Evolutionary conservation across 1,140 invertebrate genomes (phyloP), one percentile per base, ranked within the genome.

Genomic region (Panagrolaimus sp.): DNA sequence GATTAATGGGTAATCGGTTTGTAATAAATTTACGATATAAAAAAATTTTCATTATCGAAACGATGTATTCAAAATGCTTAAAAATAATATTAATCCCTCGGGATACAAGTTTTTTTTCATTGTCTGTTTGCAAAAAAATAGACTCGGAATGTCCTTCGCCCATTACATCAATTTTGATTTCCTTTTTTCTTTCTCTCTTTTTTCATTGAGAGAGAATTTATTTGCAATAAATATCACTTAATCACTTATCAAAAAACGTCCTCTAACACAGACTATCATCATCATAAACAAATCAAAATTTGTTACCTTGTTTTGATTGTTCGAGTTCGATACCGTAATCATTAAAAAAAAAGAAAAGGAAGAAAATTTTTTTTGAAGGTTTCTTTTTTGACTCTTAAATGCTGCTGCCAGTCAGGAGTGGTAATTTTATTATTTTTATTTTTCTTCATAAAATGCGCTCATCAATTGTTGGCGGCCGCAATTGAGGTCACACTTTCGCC

Each of bases 401-500:
- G 52, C 52, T 52, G 48, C 48, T 26, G 52, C 52, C 32, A 38
- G 32, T 7, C 32, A 26, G 8, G 15, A 52, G 48, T 26, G 52
- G 52, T 58, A 58, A 58, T 58, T 58, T 58, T 58, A 58, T 58
- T 58, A 58, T 58, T 21, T 2, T 38, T 38, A 4, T 38, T 38
- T 38, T 38, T 7, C 32, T 38, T 28, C 52, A n/a, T 10, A 26
- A 58, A 58, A 58, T 58, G 52, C 52, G 52, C 52, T 58, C 52
- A 28, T 58, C 52, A 58, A 58, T 58, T 28, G 21, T n/a, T 28
- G 52, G 52, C 52, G 52, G 52, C 52, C 52, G 52, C 52, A 58
- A 58, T 58, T 58, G 52, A 58, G 52, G 52, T 58, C 52, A 58
- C 52, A 58, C 52, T 58, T 58, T 58, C 52, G 52, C 52, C 52